phyloP scores from a whole-genome alignment of 2,888 invertebrate genomes.

The Folsomia candida region DNA sequence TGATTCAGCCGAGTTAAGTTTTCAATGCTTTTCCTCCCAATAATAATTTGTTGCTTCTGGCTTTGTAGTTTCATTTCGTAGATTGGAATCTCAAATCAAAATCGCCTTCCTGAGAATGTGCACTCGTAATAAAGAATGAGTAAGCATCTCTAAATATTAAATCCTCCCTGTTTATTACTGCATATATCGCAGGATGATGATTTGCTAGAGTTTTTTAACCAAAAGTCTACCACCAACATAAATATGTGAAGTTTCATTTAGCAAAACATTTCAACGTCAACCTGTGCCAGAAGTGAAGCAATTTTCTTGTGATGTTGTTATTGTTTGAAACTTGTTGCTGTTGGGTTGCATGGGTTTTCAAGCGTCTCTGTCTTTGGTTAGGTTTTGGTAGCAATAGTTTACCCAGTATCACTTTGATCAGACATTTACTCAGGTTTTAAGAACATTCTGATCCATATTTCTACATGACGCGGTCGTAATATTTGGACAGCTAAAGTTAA shows the following conservation, averaged over 20 bases:
- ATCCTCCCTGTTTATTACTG: neutral
- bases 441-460: slow-evolving; percentile 9
- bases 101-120: neutral
- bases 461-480: slow-evolving; percentile 6
- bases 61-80: neutral
- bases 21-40: slow-evolving; percentile 6
- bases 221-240: neutral
- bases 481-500: slow-evolving; percentile 19
- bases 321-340: too few species aligned
- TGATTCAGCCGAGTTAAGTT: neutral
- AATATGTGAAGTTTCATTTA: too few species aligned
- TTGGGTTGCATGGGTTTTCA: neutral
- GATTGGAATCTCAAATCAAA: slow-evolving; percentile 7
- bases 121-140: neutral
- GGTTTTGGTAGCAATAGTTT: neutral
- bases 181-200: neutral
- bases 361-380: neutral
- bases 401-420: neutral
- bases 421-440: slow-evolving; percentile 1
- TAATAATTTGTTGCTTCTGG: slow-evolving; percentile 6
- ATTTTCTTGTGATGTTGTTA: too few species aligned
- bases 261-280: too few species aligned
- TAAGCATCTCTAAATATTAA: neutral
- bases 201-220: neutral
- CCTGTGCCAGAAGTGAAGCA: too few species aligned